A percentile compares a stretch with the other conserved stretches of the same genome.
These are phyloP conservation scores for Microtus montanus DNA, from an alignment of 2,113 vertebrate species.

Conservation along the genomic window DNA sequence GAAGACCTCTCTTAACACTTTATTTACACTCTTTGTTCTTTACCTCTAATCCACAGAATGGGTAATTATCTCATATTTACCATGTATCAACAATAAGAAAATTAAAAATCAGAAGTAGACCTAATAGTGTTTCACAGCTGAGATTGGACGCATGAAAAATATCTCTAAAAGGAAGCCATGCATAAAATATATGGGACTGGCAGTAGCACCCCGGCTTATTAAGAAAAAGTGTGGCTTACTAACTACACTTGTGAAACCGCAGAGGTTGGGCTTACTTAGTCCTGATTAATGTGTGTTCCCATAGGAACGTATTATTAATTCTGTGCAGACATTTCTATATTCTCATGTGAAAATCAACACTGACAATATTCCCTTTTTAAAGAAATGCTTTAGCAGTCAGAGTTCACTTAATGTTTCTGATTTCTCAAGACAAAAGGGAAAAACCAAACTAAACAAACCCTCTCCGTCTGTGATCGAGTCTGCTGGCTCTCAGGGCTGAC, in stretches of 20 bases:
- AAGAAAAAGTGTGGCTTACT: not conserved
- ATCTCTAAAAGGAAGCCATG: not conserved
- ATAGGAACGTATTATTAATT: not conserved
- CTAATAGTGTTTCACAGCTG: slow-evolving; percentile 22
- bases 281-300: not conserved
- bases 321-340: not conserved
- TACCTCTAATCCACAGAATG: not conserved
- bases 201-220: not conserved
- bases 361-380: not conserved
- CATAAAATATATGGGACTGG: not conserved
- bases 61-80: slow-evolving; percentile 34
- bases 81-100: slow-evolving; percentile 28
- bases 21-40: slow-evolving; percentile 9
- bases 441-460: not conserved
- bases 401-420: slow-evolving; percentile 7
- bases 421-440: slow-evolving; percentile 42
- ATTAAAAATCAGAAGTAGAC: not conserved
- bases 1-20: not conserved
- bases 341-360: not conserved
- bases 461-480: not conserved
- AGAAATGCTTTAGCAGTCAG: not conserved
- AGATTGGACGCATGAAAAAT: slow-evolving; percentile 50
- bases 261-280: not conserved
- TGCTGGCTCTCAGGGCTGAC: not conserved
- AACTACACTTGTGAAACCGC: not conserved